Evolutionary conservation across 2,888 invertebrate genomes (phyloP), one percentile per base, ranked within the genome.

Genomic region (Tiliacea citrago): DNA sequence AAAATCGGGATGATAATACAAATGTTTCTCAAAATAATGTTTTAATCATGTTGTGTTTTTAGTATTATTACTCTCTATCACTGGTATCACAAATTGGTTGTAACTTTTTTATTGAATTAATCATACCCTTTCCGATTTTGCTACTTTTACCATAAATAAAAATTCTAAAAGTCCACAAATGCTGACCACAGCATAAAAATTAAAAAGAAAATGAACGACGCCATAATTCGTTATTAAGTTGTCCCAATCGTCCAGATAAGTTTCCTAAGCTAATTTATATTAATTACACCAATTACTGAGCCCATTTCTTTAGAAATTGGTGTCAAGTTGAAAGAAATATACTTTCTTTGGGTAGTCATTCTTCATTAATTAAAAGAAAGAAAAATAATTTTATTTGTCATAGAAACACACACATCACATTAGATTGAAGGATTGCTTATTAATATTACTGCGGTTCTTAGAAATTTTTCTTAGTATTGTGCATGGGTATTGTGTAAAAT

Each of bases 191-290:
- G 29, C 16, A 51, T 21, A 67, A 71, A 66, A 60, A 21, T 8
- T n/a, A 8, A 55, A 57, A 80, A 55, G 45, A 55, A 75, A 75
- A 78, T 21, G 35, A 72, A 76, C 21, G 57, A 45, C 39, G n/a
- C 53, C 73, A 79, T 85, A 85, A 75, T 61, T 85, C 71, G 69
- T 79, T 61, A 79, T 85, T 77, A 85, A 82, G 71, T 75, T 60
- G 61, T 72, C 81, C 49, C 58, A 58, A 81, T 77, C 55, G 55
- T 58, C 39, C 21, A 61, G 78, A 81, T 81, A 76, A 68, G 35
- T 86, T 84, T 75, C 68, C 42, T 63, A 79, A 60, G 62, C 67
- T 35, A 73, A 85, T 83, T 83, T 60, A 75, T 83, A 70, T 79
- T 71, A 85, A 79, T 83, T 72, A 78, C 42, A 51, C 60, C 57